Conservation (phyloP, 2,113 vertebrate species). For the Oryzias javanicus region DNA sequence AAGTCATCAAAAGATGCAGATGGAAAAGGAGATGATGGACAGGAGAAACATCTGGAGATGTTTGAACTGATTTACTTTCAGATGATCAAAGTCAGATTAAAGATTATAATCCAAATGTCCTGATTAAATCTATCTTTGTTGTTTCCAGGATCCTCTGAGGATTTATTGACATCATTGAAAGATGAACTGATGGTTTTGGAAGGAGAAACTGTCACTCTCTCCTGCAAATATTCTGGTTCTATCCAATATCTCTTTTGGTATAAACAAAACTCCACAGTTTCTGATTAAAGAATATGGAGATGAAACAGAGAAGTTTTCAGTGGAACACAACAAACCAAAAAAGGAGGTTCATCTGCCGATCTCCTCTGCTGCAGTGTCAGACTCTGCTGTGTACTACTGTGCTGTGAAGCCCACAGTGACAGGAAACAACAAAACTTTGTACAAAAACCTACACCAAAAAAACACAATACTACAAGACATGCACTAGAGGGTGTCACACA, state of each 20-base stretch:
- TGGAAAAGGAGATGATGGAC: no score
- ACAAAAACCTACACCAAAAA: no score
- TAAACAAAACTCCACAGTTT: neutral
- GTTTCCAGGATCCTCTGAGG: slow-evolving; percentile 25
- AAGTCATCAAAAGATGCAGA: no score
- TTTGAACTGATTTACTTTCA: slow-evolving; percentile 1
- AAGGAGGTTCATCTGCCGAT: no score
- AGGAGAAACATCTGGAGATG: no score
- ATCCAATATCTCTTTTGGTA: neutral
- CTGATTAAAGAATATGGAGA: neutral
- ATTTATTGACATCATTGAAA: slow-evolving; percentile 8
- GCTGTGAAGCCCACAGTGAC: no score
- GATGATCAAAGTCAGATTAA: neutral
- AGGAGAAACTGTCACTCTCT: slow-evolving; percentile 9
- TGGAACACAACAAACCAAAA: no score
- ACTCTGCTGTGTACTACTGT: no score
- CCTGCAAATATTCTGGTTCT: slow-evolving; percentile 8
- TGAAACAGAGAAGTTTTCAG: neutral
- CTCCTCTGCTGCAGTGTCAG: no score
- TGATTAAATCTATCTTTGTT: neutral
- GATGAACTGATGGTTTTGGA: neutral
- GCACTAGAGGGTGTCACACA: no score
- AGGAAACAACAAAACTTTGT: no score
- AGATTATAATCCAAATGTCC: neutral
- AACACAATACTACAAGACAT: no score